Conservation (phyloP, 1,140 invertebrate genomes). For the Bombyx mandarina region DNA sequence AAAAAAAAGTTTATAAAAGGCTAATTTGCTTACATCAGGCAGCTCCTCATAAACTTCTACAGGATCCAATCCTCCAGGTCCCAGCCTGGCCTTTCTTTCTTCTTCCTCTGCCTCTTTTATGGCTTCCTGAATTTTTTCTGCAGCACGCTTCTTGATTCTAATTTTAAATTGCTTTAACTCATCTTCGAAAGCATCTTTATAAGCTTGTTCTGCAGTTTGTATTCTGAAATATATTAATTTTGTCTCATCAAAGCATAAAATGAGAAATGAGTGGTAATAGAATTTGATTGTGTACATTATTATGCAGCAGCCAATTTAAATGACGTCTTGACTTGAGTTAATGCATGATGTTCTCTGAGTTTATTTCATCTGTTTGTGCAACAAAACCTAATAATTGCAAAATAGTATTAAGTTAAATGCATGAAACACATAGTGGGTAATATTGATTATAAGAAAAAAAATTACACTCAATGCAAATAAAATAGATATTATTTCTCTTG, state of each 20-base stretch:
- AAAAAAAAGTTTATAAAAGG: background rate
- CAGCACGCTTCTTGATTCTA: slow-evolving; percentile 88
- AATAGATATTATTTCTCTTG: too few species aligned
- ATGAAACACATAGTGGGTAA: background rate
- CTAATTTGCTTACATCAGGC: slow-evolving; percentile 81
- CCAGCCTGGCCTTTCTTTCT: slow-evolving; percentile 88
- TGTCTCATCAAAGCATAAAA: too few species aligned
- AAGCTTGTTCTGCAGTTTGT: slow-evolving; percentile 90
- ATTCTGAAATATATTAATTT: slow-evolving; percentile 74
- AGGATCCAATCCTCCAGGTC: slow-evolving; percentile 97
- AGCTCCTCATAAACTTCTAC: slow-evolving; percentile 96
- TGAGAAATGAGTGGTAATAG: too few species aligned
- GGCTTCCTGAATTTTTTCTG: slow-evolving; percentile 90
- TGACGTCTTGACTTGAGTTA: background rate
- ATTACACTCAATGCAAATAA: too few species aligned
- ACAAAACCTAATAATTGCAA: too few species aligned
- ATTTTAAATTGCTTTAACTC: slow-evolving; percentile 93
- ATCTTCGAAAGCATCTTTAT: slow-evolving; percentile 95
- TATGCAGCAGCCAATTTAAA: background rate
- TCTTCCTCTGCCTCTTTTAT: slow-evolving; percentile 88
- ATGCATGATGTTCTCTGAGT: too few species aligned
- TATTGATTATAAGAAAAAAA: too few species aligned
- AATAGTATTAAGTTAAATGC: too few species aligned
- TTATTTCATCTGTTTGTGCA: too few species aligned
- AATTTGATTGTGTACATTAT: background rate